A percentile compares a stretch with the other conserved stretches of the same genome.
Conservation (phyloP, 1,140 invertebrate species). For the Drosophila sechellia region DNA sequence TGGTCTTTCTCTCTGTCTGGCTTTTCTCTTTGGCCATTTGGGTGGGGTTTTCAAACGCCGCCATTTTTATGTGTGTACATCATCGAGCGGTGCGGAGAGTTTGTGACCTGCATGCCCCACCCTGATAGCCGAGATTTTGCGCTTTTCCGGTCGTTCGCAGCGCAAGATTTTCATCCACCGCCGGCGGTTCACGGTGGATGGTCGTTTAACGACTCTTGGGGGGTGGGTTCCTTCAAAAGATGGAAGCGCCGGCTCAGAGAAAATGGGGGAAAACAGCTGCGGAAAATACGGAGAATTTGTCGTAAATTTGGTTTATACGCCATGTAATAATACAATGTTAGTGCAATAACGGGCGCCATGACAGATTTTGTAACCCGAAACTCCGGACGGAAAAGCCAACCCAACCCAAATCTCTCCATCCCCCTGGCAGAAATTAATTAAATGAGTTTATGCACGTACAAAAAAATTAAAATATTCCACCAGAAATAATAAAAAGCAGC, state of each 20-base stretch:
- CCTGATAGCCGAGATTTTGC: slow-evolving; percentile 65
- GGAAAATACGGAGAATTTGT: slow-evolving; percentile 29
- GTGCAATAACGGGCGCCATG: slow-evolving; percentile 57
- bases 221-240: slow-evolving; percentile 34
- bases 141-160: slow-evolving; percentile 57
- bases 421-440: slow-evolving; percentile 64
- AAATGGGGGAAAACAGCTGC: slow-evolving; percentile 25
- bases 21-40: slow-evolving; percentile 18
- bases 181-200: slow-evolving; percentile 29
- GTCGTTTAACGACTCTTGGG: slow-evolving; percentile 31
- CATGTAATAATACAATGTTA: slow-evolving; percentile 54
- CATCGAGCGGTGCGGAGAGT: slow-evolving; percentile 18
- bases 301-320: slow-evolving; percentile 60
- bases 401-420: slow-evolving; percentile 29
- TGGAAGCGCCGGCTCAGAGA: slow-evolving; percentile 1
- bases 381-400: not conserved
- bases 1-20: slow-evolving; percentile 8
- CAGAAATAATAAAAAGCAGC: slow-evolving; percentile 62
- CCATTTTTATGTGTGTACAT: slow-evolving; percentile 68
- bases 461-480: slow-evolving; percentile 50
- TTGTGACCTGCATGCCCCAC: slow-evolving; percentile 14
- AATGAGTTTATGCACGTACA: slow-evolving; percentile 84
- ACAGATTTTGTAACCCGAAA: slow-evolving; percentile 36
- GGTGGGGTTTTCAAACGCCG: slow-evolving; percentile 54
- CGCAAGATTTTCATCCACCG: slow-evolving; percentile 77